These are phyloP conservation scores for Lamellibrachia luymesi DNA, from an alignment of 1,140 invertebrate genomes.

Conservation along the genomic window DNA sequence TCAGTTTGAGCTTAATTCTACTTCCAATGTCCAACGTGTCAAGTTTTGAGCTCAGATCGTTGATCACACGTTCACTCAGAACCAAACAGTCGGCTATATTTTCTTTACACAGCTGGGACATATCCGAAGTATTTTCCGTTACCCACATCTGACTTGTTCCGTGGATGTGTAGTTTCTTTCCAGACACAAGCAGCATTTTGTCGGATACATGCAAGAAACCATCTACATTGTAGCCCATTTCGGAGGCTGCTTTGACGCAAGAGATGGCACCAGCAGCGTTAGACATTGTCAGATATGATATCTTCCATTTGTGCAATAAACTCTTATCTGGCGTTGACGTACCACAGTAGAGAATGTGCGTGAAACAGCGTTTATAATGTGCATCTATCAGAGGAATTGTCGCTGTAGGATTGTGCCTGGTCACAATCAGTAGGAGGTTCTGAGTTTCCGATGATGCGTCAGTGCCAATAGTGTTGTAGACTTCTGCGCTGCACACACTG, in stretches of 20 bases:
- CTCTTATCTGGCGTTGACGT: not conserved
- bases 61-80: not conserved
- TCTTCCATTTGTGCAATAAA: conserved; percentile 22
- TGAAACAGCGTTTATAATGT: conserved; percentile 14
- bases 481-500: conserved; percentile 2
- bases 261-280: not conserved
- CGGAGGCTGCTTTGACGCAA: not conserved
- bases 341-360: conserved; percentile 28
- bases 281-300: conserved; percentile 16
- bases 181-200: not conserved
- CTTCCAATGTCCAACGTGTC: not conserved
- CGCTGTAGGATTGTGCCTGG: conserved; percentile 10
- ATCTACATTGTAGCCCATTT: not conserved
- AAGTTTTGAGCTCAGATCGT: not conserved
- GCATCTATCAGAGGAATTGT: conserved; percentile 22
- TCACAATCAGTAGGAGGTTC: conserved; percentile 19
- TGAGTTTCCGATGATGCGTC: not conserved
- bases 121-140: not conserved
- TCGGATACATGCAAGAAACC: conserved; percentile 9
- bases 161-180: not conserved
- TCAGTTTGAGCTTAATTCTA: conserved; percentile 1
- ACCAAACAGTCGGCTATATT: not conserved
- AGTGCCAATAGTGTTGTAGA: not conserved
- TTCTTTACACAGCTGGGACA: not conserved
- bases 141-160: not conserved